These are phyloP conservation scores for Dallia pectoralis DNA, from an alignment of 2,797 vertebrate genomes.

Conservation along the genomic window DNA sequence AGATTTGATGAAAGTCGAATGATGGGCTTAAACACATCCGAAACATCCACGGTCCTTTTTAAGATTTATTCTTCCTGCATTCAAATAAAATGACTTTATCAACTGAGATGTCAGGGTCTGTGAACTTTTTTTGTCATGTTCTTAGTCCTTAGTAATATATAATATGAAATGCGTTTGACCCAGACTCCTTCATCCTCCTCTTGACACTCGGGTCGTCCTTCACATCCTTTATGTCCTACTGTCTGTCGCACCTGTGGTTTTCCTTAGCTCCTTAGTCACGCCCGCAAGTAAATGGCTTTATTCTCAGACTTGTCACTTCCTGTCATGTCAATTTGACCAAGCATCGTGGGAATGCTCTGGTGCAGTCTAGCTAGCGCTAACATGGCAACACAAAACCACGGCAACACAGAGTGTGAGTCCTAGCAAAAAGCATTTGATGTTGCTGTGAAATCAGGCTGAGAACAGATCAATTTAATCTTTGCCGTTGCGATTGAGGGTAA, in stretches of 20 bases:
- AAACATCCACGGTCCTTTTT: slow-evolving; percentile 59
- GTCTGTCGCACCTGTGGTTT: neutral
- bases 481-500: neutral
- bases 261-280: neutral
- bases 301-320: slow-evolving; percentile 8
- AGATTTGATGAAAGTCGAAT: slow-evolving; percentile 10
- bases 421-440: neutral
- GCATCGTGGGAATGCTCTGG: neutral
- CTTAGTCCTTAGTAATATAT: too few species aligned
- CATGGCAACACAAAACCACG: too few species aligned
- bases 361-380: neutral
- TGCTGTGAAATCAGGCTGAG: neutral
- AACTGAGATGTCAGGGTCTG: slow-evolving; percentile 14
- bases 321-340: slow-evolving; percentile 13
- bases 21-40: slow-evolving; percentile 68
- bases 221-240: neutral
- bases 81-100: slow-evolving; percentile 68
- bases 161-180: too few species aligned
- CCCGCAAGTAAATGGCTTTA: neutral
- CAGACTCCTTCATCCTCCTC: neutral
- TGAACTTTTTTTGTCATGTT: slow-evolving; percentile 9
- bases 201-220: neutral
- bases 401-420: neutral
- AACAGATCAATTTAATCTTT: neutral
- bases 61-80: slow-evolving; percentile 54